Evolutionary conservation across 2,113 vertebrate genomes (phyloP).

Genomic region (Bostrychus sinensis): DNA sequence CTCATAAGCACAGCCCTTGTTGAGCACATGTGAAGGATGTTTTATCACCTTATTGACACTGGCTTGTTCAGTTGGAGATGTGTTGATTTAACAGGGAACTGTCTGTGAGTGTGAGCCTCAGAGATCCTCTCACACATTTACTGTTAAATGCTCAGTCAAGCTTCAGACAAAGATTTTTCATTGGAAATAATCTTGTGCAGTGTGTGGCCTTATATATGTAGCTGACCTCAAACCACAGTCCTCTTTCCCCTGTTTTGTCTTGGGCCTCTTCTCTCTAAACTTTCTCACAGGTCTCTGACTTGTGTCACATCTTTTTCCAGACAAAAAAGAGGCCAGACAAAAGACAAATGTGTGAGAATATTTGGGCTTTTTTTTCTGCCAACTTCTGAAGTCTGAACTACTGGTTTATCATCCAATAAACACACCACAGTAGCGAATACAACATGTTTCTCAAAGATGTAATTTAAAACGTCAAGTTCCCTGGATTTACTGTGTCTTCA

Average conservation of each 20-base stretch:
- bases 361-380: too few species aligned
- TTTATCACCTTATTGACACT: conserved; percentile 16
- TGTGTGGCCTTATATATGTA: conserved; percentile 17
- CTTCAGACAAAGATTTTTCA: background rate
- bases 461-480: too few species aligned
- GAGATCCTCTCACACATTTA: conserved; percentile 2
- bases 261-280: background rate
- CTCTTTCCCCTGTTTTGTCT: conserved; percentile 17
- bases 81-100: background rate
- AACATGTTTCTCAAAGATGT: too few species aligned
- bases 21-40: conserved; percentile 5
- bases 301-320: background rate
- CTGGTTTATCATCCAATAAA: too few species aligned
- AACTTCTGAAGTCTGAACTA: too few species aligned
- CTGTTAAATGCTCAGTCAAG: background rate
- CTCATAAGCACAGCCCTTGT: conserved; percentile 14
- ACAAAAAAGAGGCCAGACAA: background rate
- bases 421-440: too few species aligned
- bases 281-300: conserved; percentile 9
- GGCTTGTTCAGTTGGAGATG: background rate
- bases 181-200: background rate
- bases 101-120: background rate
- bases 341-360: too few species aligned
- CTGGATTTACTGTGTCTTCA: too few species aligned
- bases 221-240: conserved; percentile 28